These are phyloP conservation scores for Leucoraja ocellata DNA, from an alignment of 2,797 vertebrate species.

Conservation along the genomic window DNA sequence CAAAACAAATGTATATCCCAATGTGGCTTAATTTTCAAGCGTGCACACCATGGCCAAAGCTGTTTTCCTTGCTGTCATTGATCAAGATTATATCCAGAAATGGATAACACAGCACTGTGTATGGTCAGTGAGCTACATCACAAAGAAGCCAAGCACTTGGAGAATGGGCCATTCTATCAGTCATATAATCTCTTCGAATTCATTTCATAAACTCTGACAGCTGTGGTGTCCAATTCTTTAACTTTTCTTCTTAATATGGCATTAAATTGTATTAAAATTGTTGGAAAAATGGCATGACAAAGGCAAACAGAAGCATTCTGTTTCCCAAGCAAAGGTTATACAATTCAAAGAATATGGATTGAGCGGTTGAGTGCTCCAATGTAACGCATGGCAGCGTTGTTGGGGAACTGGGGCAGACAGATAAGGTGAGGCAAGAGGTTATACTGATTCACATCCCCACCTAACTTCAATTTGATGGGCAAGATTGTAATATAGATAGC, in stretches of 20 bases:
- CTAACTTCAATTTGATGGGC: background rate
- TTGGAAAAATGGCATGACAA: background rate
- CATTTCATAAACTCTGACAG: conserved; percentile 26
- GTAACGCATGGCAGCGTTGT: background rate
- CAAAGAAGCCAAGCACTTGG: background rate
- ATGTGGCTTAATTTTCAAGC: conserved; percentile 4
- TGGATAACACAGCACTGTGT: background rate
- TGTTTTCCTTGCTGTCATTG: background rate
- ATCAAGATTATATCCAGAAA: conserved; percentile 1
- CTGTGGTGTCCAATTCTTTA: conserved; percentile 4
- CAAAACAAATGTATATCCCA: conserved; percentile 24
- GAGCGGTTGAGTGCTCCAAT: background rate
- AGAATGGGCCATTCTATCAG: background rate
- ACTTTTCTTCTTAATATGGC: background rate
- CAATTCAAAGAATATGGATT: background rate
- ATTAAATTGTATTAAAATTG: conserved; percentile 3
- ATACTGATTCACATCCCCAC: background rate
- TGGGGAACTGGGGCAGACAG: background rate
- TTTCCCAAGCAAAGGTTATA: background rate
- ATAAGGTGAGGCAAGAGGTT: conserved; percentile 5
- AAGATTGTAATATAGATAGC: conserved; percentile 5
- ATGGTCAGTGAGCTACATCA: conserved; percentile 20
- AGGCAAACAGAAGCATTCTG: background rate
- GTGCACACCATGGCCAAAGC: background rate
- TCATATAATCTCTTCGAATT: background rate